Evolutionary conservation across 2,797 vertebrate genomes (phyloP), one percentile per base, ranked within the genome.

Genomic region (Lindbergichthys nudifrons): DNA sequence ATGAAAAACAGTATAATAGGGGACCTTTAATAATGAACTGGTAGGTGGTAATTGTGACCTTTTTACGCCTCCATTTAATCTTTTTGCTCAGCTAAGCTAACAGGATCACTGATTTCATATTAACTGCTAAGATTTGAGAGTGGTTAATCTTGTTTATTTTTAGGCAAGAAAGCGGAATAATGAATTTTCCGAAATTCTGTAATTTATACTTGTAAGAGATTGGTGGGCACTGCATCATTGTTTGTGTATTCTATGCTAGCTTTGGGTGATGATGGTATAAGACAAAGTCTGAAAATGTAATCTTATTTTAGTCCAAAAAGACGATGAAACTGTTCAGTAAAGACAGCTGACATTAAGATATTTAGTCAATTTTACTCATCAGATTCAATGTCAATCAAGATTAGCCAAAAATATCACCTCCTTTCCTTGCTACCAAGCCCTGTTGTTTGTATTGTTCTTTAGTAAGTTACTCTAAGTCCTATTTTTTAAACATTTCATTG

Each of bases 121-220:
- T 36, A 48, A 47, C 46, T 1, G 1, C 18, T 15, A 21, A 48
- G 10, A 46, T 36, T 36, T 36, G 32, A 39, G 12, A 13, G 21
- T 3, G 51, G 12, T 15, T 30, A 5, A 12, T 19, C 26, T 46
- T 16, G 15, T 67, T 23, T 8, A 11, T 19, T 30, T 30, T 11
- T 30, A 0, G 0, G 10, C 30, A n/a, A 48, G 2, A 48, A 2
- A 39, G n/a, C 0, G 13, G 8, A 50, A 36, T 13, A 10, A 48
- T 46, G 10, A 14, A 9, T 10, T 36, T 57, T 41, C 0, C 2
- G 1, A 47, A 19, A 41, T 53, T 23, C 0, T 59, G 39, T 16
- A 42, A 13, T 0, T 60, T 58, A 26, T 41, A 11, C 39, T 36
- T 58, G 21, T 41, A 14, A 19, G 5, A 56, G 30, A 42, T 18